Evolutionary conservation across 2,113 vertebrate genomes (phyloP), one percentile per base, ranked within the genome.

Genomic region (Hippocampus abdominalis): DNA sequence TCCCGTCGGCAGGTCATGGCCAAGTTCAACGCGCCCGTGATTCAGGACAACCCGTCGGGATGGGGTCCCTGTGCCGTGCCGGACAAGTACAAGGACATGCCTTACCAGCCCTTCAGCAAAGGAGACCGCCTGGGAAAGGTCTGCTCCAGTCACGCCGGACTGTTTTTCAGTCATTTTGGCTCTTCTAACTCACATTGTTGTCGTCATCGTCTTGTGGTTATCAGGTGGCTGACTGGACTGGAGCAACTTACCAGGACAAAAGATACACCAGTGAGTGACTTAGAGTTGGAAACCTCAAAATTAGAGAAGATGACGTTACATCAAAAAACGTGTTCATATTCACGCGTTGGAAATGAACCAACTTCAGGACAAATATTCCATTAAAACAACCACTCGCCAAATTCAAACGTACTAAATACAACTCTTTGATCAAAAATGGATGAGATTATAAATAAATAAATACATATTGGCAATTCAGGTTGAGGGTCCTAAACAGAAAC

Each of bases 71-170:
- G 97, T n/a, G 97, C 97, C 0, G 93, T 99, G 32, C 97, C 97
- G 0, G 97, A 99, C 57, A 98, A 98, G 84, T 99, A 98, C 76
- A 94, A 94, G 82, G 97, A 99, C 75, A 99, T 99, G 97, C 97
- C 97, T 0, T 99, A 99, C 87, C 97, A 99, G 90, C 97, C 97
- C 0, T 99, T 99, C 90, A 99, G 97, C 80, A 99, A 99, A 88
- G 97, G 97, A 78, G 97, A 99, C 72, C 93, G 97, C 8, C 92
- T 99, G 42, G 97, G 97, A 57, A 99, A 99, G 95, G 97, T 98
- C 85, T 51, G 71, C 23, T 3, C 12, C 13, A 6, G 12, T 44
- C 11, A 63, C 3, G 0, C 21, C 0, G 11, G 1, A 21, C 5
- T 21, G 2, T 3, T 2, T 2, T 6, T 36, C 9, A 27, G 21